A percentile compares a stretch with the other conserved stretches of the same genome.
Evolutionary conservation across 2,888 invertebrate species (phyloP).

Genomic region (Patella depressa): DNA sequence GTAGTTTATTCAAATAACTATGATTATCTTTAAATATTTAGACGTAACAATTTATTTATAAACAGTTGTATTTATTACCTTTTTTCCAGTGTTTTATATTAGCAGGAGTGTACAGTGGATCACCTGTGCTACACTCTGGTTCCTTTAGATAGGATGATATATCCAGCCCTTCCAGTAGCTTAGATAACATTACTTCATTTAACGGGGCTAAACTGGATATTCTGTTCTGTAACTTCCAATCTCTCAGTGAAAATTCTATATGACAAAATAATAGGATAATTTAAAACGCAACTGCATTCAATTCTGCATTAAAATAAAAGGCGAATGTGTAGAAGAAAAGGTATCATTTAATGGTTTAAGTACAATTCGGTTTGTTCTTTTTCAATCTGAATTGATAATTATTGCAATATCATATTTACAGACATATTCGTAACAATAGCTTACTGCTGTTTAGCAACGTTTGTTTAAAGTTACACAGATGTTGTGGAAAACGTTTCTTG

Average conservation of each 20-base stretch:
- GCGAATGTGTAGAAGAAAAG: background rate
- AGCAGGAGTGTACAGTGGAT: constrained; percentile 16
- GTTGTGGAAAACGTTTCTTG: constrained; percentile 7
- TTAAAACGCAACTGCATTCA: background rate
- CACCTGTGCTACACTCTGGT: constrained; percentile 22
- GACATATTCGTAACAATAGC: too few relatives aligned
- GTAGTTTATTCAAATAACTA: too few relatives aligned
- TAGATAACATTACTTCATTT: constrained; percentile 1
- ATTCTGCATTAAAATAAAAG: background rate
- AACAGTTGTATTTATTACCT: constrained; percentile 18
- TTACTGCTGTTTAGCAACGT: background rate
- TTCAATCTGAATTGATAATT: background rate
- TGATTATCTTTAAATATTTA: too few relatives aligned
- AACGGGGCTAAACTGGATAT: constrained; percentile 13
- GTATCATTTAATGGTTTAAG: too few relatives aligned
- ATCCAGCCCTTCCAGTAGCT: constrained; percentile 36
- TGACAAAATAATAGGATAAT: constrained; percentile 9
- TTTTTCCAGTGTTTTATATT: constrained; percentile 23
- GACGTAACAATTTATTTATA: background rate
- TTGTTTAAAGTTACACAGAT: background rate
- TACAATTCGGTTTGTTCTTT: background rate
- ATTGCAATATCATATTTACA: too few relatives aligned
- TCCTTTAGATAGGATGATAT: constrained; percentile 34
- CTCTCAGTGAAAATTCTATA: constrained; percentile 27
- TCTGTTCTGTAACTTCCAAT: constrained; percentile 18